Conservation (phyloP, 2,113 vertebrate genomes). For the Narcine bancroftii region DNA sequence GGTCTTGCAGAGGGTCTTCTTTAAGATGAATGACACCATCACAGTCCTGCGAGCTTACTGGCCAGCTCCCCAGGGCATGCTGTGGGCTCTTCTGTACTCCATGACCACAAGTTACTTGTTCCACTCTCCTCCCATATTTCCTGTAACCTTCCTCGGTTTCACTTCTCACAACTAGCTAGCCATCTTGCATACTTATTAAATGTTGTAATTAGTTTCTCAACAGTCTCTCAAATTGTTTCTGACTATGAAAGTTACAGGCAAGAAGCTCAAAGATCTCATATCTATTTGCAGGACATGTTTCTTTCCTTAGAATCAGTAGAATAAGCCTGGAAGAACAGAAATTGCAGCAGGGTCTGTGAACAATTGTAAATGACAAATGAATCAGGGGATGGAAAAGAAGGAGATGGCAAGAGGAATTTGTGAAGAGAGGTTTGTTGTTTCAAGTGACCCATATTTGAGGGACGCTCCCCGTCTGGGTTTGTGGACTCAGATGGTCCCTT, state of each 20-base stretch:
- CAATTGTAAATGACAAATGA: neutral
- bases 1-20: neutral
- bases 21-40: neutral
- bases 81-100: neutral
- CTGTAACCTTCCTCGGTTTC: neutral
- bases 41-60: neutral
- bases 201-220: neutral
- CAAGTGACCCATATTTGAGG: neutral
- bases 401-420: neutral
- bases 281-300: neutral
- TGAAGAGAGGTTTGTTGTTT: neutral
- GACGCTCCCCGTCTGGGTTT: too few relatives aligned
- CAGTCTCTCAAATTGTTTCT: neutral
- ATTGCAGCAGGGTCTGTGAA: neutral
- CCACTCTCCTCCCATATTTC: neutral
- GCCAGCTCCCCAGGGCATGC: neutral
- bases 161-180: neutral
- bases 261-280: neutral
- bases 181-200: neutral
- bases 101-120: neutral
- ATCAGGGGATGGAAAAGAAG: too few relatives aligned
- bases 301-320: too few relatives aligned
- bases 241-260: neutral
- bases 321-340: neutral
- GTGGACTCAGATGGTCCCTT: too few relatives aligned